Evolutionary conservation across 2,113 vertebrate genomes (phyloP).

Genomic region (Istiophorus platypterus): DNA sequence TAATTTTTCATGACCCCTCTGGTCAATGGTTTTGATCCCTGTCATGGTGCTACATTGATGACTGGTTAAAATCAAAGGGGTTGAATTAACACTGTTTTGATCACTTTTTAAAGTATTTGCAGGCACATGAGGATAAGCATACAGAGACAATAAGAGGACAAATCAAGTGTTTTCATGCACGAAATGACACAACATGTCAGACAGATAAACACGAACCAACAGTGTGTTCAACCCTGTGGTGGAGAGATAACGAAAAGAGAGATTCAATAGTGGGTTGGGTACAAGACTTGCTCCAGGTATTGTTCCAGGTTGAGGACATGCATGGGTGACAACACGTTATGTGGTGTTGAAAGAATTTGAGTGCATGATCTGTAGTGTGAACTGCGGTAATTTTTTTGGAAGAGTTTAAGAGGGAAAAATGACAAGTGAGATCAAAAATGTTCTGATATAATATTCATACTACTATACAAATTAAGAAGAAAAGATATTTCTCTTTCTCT

Average conservation of each 20-base stretch:
- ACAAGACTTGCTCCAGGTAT: slow-evolving; percentile 30
- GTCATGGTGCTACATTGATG: slow-evolving; percentile 2
- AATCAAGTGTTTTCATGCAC: slow-evolving; percentile 39
- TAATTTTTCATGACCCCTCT: slow-evolving; percentile 7
- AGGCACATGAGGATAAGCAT: not conserved
- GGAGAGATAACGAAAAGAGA: slow-evolving; percentile 45
- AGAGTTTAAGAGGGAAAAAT: not conserved
- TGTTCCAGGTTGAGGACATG: slow-evolving; percentile 43
- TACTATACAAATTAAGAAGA: not conserved
- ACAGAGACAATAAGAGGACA: slow-evolving; percentile 21
- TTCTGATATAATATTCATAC: not conserved
- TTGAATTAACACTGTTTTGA: slow-evolving; percentile 13
- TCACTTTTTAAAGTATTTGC: slow-evolving; percentile 19
- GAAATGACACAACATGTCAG: slow-evolving; percentile 43
- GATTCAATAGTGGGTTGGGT: slow-evolving; percentile 16
- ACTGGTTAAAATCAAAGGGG: not conserved
- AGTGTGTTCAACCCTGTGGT: slow-evolving; percentile 52
- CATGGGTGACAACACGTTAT: slow-evolving; percentile 40
- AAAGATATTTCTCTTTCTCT: not conserved
- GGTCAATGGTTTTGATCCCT: not conserved
- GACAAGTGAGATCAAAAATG: not conserved
- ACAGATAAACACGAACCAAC: slow-evolving; percentile 46
- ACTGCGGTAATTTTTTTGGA: slow-evolving; percentile 24
- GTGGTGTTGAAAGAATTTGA: slow-evolving; percentile 48
- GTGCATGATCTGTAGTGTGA: slow-evolving; percentile 26